Base-by-base conservation (phyloP, 2,113 vertebrate genomes). In the Mobula birostris region DNA sequence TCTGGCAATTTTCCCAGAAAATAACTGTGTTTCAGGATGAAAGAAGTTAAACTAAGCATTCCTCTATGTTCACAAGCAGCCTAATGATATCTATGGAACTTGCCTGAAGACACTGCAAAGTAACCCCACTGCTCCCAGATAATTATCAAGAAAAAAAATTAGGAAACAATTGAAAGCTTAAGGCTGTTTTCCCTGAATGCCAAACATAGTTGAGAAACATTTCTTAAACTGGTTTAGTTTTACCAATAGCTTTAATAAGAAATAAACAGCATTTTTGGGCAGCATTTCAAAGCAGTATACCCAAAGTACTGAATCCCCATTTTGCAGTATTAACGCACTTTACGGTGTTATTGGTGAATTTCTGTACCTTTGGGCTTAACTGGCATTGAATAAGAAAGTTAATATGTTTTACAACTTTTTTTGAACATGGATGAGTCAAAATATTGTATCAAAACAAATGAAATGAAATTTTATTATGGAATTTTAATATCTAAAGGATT, bases 91-190 rank as follows among this genome's bases (percentile, higher is more conserved):
- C 27, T n/a, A 63, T 32, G 61, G 61, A 68, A 32, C n/a, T 90
- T 68, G 61, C 85, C 61, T 90, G 61, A 68, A 68, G 85, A 66
- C 85, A 90, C 11, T 29, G 61, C 29, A 32, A 7, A 90, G n/a
- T 61, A 90, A 66, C 15, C 48, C 61, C 61, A 90, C 6, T 66
- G 85, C 61, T 90, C 85, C n/a, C 7, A 66, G 85, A 90, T 36
- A 66, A 32, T 68, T 29, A 87, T 90, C 29, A 63, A 36, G 61
- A 32, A 68, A 66, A 66, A 90, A 90, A n/a, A 12, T 88, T 66
- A 90, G 61, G 32, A 90, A 90, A 90, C 61, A 90, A 90, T 90
- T 32, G 61, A 66, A 90, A 66, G 85, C 85, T 90, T 66, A n/a
- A 90, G n/a, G 61, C 29, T 29, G 0, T 66, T 1, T 68, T 7